Percentiles rank a stretch among this genome's conserved stretches.
Conservation (phyloP, 37 sponge, comb jelly and placozoan species). For the Theonella swinhoei region DNA sequence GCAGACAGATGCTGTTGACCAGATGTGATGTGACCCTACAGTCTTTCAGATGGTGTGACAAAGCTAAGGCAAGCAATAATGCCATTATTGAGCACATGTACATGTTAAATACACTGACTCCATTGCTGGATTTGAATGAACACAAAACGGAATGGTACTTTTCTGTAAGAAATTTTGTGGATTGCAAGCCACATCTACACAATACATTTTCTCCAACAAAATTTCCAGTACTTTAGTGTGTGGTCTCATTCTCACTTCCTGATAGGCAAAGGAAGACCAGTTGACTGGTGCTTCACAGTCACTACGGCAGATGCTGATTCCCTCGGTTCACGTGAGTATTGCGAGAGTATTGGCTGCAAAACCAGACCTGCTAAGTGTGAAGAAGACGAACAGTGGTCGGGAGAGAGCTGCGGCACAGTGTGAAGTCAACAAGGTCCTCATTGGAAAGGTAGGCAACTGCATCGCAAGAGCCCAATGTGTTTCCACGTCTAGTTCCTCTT, state of each 20-base stretch:
- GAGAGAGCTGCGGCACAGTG: conserved; percentile 46
- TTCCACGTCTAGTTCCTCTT: neutral
- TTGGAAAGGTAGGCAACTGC: conserved; percentile 59
- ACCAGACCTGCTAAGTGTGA: conserved; percentile 55
- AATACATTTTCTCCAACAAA: too few relatives aligned
- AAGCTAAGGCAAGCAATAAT: conserved; percentile 60
- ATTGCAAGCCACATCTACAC: too few relatives aligned
- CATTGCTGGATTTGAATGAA: neutral
- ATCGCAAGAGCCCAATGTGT: conserved; percentile 5
- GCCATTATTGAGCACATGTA: neutral
- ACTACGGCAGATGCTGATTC: conserved; percentile 24
- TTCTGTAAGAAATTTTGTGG: neutral
- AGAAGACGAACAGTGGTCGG: conserved; percentile 57
- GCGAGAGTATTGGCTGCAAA: conserved; percentile 76
- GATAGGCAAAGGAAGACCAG: conserved; percentile 68
- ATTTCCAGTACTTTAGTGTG: too few relatives aligned
- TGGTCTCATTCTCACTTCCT: too few relatives aligned
- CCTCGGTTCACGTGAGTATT: conserved; percentile 41
- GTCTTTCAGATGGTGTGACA: conserved; percentile 88
- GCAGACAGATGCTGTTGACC: conserved; percentile 85
- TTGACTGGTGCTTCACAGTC: conserved; percentile 14
- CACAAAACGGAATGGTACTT: neutral
- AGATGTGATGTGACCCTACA: conserved; percentile 89
- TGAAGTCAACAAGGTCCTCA: conserved; percentile 79
- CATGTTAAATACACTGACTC: neutral